A percentile compares a stretch with the other conserved stretches of the same genome.
phyloP scores from a whole-genome alignment of 2,888 invertebrate genomes.

The Morpho helenor region DNA sequence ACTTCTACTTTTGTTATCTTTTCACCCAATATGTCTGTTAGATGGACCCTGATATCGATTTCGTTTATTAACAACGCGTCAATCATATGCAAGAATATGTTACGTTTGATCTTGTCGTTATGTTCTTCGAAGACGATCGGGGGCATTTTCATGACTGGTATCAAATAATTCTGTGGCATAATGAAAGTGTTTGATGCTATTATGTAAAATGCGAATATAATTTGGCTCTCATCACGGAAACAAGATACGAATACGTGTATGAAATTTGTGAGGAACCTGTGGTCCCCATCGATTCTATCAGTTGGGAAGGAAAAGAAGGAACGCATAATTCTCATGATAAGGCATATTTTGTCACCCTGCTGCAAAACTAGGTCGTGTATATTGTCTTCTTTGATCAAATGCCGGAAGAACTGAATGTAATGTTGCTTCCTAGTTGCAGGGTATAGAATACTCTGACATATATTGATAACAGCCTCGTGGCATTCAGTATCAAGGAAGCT shows the following conservation, averaged over 20 bases:
- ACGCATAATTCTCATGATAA: slow-evolving; percentile 65
- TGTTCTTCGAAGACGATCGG: slow-evolving; percentile 47
- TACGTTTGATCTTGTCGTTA: slow-evolving; percentile 53
- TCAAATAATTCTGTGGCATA: slow-evolving; percentile 59
- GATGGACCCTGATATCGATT: slow-evolving; percentile 56
- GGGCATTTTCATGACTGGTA: slow-evolving; percentile 50
- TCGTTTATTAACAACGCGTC: slow-evolving; percentile 53
- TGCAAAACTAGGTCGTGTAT: slow-evolving; percentile 56
- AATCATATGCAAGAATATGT: slow-evolving; percentile 59
- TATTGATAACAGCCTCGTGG: slow-evolving; percentile 39
- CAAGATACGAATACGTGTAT: slow-evolving; percentile 60
- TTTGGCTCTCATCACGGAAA: slow-evolving; percentile 54
- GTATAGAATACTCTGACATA: slow-evolving; percentile 57
- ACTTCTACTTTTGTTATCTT: slow-evolving; percentile 58
- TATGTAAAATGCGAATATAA: slow-evolving; percentile 65
- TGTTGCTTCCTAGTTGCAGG: slow-evolving; percentile 55
- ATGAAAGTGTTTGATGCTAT: slow-evolving; percentile 52
- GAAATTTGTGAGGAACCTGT: slow-evolving; percentile 53
- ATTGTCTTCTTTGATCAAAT: slow-evolving; percentile 59
- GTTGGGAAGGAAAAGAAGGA: slow-evolving; percentile 57
- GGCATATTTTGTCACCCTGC: slow-evolving; percentile 67
- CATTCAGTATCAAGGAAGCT: slow-evolving; percentile 50
- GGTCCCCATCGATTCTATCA: slow-evolving; percentile 41
- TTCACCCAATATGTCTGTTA: slow-evolving; percentile 61
- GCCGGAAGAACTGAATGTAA: slow-evolving; percentile 56